Conservation (phyloP, 2,113 vertebrate species). For the Plecotus auritus region DNA sequence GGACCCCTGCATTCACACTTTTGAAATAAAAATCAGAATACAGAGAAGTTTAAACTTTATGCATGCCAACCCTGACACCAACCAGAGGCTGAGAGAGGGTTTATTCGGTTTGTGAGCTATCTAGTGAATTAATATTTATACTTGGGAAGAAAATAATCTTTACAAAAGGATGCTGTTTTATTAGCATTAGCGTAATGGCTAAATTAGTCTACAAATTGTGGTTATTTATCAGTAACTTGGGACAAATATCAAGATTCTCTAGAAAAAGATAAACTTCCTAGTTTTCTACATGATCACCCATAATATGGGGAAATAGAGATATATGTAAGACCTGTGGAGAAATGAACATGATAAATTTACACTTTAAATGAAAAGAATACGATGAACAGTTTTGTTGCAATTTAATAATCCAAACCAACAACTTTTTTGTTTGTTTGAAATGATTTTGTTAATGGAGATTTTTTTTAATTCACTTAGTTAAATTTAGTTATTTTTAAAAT, state of each 20-base stretch:
- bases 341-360: background rate
- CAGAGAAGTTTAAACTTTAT: background rate
- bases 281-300: background rate
- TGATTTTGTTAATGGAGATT: background rate
- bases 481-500: background rate
- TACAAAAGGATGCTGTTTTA: background rate
- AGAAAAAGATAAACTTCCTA: background rate
- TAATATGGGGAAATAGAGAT: background rate
- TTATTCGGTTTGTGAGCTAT: background rate
- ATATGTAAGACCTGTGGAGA: background rate
- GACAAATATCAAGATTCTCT: background rate
- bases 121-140: background rate
- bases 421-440: conserved; percentile 11
- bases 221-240: background rate
- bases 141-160: conserved; percentile 20
- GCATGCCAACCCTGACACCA: background rate
- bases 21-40: conserved; percentile 13
- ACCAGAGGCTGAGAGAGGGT: background rate
- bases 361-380: background rate
- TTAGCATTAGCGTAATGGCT: background rate
- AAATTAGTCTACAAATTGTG: background rate
- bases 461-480: background rate
- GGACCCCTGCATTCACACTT: background rate
- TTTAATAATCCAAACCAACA: background rate
- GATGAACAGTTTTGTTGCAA: background rate